Conservation (phyloP, 2,797 vertebrate species). For the Sebastes taczanowskii region DNA sequence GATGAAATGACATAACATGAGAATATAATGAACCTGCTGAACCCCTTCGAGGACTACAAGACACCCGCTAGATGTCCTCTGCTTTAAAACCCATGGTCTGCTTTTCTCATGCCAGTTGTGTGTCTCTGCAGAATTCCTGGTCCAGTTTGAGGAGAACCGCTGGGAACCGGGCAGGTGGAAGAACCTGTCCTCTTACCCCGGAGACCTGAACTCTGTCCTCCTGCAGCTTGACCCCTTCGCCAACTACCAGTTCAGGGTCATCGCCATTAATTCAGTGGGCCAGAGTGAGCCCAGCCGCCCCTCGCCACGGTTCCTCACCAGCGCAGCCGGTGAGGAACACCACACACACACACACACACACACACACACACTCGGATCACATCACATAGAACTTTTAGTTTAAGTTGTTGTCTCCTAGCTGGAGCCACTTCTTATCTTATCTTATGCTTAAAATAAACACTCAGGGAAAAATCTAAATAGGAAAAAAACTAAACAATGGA, state of each 20-base stretch:
- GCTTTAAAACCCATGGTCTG: neutral
- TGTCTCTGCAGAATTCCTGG: slow-evolving; percentile 85
- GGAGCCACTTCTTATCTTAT: neutral
- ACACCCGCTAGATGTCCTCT: neutral
- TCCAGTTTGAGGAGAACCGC: slow-evolving; percentile 94
- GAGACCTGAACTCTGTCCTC: slow-evolving; percentile 88
- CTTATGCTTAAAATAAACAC: too few relatives aligned
- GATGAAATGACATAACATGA: neutral
- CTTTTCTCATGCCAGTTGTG: neutral
- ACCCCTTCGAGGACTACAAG: neutral
- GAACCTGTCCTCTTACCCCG: slow-evolving; percentile 87
- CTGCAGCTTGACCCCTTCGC: slow-evolving; percentile 91
- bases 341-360: too few relatives aligned
- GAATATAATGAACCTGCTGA: neutral
- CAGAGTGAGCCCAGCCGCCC: slow-evolving; percentile 90
- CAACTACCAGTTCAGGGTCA: slow-evolving; percentile 97
- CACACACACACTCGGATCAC: too few relatives aligned
- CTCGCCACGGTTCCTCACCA: slow-evolving; percentile 91
- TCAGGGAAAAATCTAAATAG: too few relatives aligned
- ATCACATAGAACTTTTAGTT: too few relatives aligned
- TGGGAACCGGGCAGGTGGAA: slow-evolving; percentile 90
- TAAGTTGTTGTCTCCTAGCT: neutral
- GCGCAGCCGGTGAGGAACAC: slow-evolving; percentile 86
- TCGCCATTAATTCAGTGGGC: slow-evolving; percentile 93
- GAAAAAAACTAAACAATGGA: too few relatives aligned